Evolutionary conservation across 1,140 invertebrate genomes (phyloP).

Genomic region (Thaumatotibia leucotreta): DNA sequence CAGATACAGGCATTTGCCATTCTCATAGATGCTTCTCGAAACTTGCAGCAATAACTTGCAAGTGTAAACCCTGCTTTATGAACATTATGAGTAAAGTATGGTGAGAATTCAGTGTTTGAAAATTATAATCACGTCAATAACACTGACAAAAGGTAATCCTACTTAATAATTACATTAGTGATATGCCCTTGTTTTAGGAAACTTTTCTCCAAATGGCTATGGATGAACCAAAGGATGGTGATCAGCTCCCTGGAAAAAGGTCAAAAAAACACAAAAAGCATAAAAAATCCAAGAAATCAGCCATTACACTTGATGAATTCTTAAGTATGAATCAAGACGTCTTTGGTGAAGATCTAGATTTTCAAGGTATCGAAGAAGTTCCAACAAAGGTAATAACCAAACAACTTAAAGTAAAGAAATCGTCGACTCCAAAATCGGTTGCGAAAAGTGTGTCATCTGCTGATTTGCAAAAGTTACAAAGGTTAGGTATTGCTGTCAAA

Average conservation of each 20-base stretch:
- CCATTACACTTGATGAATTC: slow-evolving; percentile 70
- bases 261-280: slow-evolving; percentile 67
- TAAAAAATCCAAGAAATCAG: slow-evolving; percentile 64
- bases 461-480: slow-evolving; percentile 64
- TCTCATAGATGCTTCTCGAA: no score
- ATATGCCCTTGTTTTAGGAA: slow-evolving; percentile 39
- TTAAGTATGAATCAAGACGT: slow-evolving; percentile 73
- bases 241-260: slow-evolving; percentile 39
- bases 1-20: no score
- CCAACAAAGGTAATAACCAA: slow-evolving; percentile 56
- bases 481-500: slow-evolving; percentile 61
- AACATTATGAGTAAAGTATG: no score
- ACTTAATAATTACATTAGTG: no score
- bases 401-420: slow-evolving; percentile 44
- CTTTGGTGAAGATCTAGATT: slow-evolving; percentile 64
- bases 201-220: slow-evolving; percentile 53
- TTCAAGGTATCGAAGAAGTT: slow-evolving; percentile 67
- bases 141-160: no score
- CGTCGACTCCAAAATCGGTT: slow-evolving; percentile 24
- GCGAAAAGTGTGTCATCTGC: slow-evolving; percentile 34
- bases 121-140: no score
- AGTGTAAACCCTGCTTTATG: no score
- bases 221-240: slow-evolving; percentile 35
- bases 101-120: no score
- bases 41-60: no score